Evolutionary conservation across 2,888 invertebrate species (phyloP).

Genomic region (Spodoptera littoralis): DNA sequence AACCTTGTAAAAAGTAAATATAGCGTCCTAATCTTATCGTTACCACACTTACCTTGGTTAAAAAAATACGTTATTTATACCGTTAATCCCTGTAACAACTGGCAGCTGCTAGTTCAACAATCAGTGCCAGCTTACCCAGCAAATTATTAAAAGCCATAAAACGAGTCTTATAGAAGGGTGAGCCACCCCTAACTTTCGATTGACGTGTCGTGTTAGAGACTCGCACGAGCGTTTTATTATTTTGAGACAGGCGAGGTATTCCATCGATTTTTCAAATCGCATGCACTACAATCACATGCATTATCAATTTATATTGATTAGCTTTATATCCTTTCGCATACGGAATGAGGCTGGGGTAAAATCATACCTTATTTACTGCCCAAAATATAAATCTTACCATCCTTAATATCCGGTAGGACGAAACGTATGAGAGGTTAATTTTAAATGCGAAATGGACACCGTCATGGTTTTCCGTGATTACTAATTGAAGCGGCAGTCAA

Average conservation of each 20-base stretch:
- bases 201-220: conserved; percentile 80
- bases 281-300: conserved; percentile 30
- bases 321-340: conserved; percentile 22
- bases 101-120: conserved; percentile 85
- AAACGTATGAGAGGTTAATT: conserved; percentile 13
- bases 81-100: conserved; percentile 77
- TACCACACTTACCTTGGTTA: conserved; percentile 67
- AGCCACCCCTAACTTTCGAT: conserved; percentile 81
- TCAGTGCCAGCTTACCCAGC: conserved; percentile 85
- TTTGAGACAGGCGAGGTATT: conserved; percentile 76
- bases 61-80: conserved; percentile 73
- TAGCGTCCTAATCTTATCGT: conserved; percentile 67
- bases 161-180: conserved; percentile 86
- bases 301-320: conserved; percentile 29
- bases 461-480: conserved; percentile 41
- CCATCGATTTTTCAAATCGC: conserved; percentile 73
- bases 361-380: conserved; percentile 6
- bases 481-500: conserved; percentile 28
- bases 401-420: conserved; percentile 29
- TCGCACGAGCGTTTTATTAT: conserved; percentile 83
- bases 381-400: conserved; percentile 8
- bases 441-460: conserved; percentile 19
- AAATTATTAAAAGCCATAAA: conserved; percentile 89
- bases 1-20: conserved; percentile 55
- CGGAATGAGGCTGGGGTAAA: conserved; percentile 7